These are phyloP conservation scores for Trissonchulus sp. DNA, from an alignment of 2,888 invertebrate genomes.

Conservation along the genomic window DNA sequence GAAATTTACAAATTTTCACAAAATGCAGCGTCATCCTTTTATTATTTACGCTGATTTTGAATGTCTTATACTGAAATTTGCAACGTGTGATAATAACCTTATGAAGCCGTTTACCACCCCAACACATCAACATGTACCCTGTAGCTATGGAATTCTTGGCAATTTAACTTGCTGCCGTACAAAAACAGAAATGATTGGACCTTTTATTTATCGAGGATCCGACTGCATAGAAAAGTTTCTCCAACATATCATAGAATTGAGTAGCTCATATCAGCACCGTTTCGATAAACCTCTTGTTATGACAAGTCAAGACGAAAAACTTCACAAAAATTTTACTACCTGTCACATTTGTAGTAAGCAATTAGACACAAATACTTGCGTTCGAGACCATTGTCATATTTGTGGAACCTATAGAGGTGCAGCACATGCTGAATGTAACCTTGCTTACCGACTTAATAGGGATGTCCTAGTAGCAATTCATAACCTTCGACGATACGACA, in stretches of 20 bases:
- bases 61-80: not conserved
- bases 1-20: conserved; percentile 4
- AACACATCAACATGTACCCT: not conserved
- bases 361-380: not conserved
- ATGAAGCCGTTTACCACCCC: not conserved
- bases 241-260: not conserved
- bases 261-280: not conserved
- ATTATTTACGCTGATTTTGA: conserved; percentile 12
- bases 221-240: not conserved
- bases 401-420: conserved; percentile 12
- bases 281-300: not conserved
- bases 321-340: not conserved
- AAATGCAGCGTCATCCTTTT: not conserved
- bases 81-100: not conserved
- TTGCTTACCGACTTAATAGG: not conserved
- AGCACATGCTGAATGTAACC: not conserved
- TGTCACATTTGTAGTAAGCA: not conserved
- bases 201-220: not conserved
- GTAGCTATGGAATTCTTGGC: not conserved
- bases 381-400: not conserved
- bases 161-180: not conserved
- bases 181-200: not conserved
- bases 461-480: not conserved
- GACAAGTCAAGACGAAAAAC: conserved; percentile 1
- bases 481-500: conserved; percentile 11